phyloP scores from a whole-genome alignment of 2,888 invertebrate species.

The Helicoverpa assulta region DNA sequence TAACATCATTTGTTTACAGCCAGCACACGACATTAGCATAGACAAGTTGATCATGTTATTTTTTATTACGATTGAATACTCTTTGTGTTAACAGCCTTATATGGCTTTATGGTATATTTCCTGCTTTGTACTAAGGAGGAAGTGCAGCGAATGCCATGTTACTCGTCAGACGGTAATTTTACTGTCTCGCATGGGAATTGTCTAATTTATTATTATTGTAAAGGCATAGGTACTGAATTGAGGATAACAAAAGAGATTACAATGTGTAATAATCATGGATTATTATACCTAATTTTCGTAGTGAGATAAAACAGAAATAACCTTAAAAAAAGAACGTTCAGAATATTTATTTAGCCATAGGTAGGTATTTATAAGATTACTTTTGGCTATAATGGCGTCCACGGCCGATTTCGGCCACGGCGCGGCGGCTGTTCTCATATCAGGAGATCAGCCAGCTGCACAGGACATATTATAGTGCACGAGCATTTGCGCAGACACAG shows the following conservation, averaged over 20 bases:
- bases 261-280: constrained; percentile 3
- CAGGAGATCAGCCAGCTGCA: no score
- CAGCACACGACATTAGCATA: neutral
- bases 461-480: no score
- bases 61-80: constrained; percentile 40
- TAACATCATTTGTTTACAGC: neutral
- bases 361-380: no score
- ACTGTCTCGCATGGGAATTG: constrained; percentile 56
- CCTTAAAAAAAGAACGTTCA: no score
- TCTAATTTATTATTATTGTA: constrained; percentile 46
- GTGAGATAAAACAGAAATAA: constrained; percentile 25
- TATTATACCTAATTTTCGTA: constrained; percentile 1
- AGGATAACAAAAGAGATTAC: constrained; percentile 39
- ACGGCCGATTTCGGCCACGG: no score
- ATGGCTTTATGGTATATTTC: constrained; percentile 46
- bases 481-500: no score
- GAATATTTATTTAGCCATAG: no score
- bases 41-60: constrained; percentile 20
- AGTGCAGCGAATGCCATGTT: constrained; percentile 51
- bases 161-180: constrained; percentile 45
- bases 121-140: constrained; percentile 48
- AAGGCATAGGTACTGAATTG: constrained; percentile 25
- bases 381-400: no score
- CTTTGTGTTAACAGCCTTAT: constrained; percentile 48
- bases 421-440: no score